Evolutionary conservation across 2,888 invertebrate species (phyloP), one percentile per base, ranked within the genome.

Genomic region (Apeira syringaria): DNA sequence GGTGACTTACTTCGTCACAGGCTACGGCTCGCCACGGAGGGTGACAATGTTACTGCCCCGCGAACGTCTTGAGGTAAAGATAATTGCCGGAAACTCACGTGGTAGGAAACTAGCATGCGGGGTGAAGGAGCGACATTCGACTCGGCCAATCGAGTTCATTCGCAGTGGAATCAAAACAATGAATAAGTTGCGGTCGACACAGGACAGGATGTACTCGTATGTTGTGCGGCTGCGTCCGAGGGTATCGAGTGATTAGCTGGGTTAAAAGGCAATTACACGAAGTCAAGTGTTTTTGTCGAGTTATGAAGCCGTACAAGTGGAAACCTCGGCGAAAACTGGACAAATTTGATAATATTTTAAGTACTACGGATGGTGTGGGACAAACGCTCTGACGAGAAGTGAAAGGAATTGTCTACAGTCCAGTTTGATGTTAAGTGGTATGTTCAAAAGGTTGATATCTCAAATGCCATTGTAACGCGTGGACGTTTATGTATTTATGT

Each of bases 41-140:
- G 80, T 72, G 77, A 77, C 79, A 77, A 68, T 67, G 67, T 74
- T 65, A 63, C 67, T 69, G 63, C 75, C 78, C 80, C 69, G 64
- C 66, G 64, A 71, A 65, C 70, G 70, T 68, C 74, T 73, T 66
- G 69, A 79, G 86, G 86, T 85, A 84, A 75, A 69, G 63, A 71
- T 88, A 88, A 89, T 89, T 83, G 61, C 88, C 83, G 89, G 89
- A 89, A 86, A 68, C 79, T 73, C 53, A 64, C 67, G 54, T 69
- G 79, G 78, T 74, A 85, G 81, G 82, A 84, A 83, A 80, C 78
- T 59, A 66, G 56, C 67, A 61, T 71, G 74, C 69, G 70, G 82
- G 86, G 85, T 76, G 72, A 74, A 78, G 68, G 66, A 80, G 76
- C 84, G 86, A 87, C 88, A 89, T 86, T 87, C 86, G 84, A 87